Evolutionary conservation across 2,888 invertebrate species (phyloP).

Genomic region (Rambutsinella grinnellia): DNA sequence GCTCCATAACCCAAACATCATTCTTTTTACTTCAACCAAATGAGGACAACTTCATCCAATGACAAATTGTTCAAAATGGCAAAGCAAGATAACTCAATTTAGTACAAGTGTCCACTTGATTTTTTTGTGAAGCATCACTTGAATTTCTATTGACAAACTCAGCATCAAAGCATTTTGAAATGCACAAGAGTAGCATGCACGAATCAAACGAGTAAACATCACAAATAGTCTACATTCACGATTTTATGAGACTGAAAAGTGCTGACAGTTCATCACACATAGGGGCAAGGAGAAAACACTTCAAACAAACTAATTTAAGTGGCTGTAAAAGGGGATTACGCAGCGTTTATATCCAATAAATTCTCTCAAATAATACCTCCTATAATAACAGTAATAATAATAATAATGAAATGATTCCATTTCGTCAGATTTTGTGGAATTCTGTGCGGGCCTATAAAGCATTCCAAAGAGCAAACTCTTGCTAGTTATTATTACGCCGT

Average conservation of each 20-base stretch:
- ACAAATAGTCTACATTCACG: conserved; percentile 6
- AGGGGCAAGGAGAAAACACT: conserved; percentile 27
- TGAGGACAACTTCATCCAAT: neutral
- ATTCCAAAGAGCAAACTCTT: neutral
- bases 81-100: conserved; percentile 51
- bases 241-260: neutral
- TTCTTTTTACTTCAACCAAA: neutral
- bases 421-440: conserved; percentile 53
- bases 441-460: conserved; percentile 15
- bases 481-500: too few species aligned
- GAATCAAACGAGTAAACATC: neutral
- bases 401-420: conserved; percentile 57
- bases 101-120: conserved; percentile 43
- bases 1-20: too few species aligned
- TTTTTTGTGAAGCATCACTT: too few species aligned
- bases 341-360: conserved; percentile 55
- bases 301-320: conserved; percentile 50
- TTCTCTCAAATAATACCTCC: conserved; percentile 49
- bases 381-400: conserved; percentile 50
- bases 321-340: conserved; percentile 58
- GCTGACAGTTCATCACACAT: conserved; percentile 46
- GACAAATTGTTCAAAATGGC: neutral
- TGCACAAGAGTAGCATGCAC: neutral
- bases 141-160: too few species aligned
- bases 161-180: too few species aligned